Conservation (phyloP, 2,888 invertebrate species). For the Cantharis nigra region DNA sequence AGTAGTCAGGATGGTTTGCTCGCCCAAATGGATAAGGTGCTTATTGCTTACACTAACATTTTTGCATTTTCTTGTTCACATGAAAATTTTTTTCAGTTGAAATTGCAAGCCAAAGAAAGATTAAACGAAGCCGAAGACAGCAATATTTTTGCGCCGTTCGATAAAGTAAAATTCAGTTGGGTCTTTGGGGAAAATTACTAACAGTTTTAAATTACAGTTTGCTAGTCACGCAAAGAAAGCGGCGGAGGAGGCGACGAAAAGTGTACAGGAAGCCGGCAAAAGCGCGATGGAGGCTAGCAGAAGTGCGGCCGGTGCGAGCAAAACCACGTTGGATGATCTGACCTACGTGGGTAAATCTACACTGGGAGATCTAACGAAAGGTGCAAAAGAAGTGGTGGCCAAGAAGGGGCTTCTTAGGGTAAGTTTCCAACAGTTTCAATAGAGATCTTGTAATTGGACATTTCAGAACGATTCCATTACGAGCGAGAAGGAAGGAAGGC, state of each 20-base stretch:
- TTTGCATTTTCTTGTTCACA: neutral
- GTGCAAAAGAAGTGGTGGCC: conserved; percentile 84
- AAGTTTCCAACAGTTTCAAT: conserved; percentile 22
- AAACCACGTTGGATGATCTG: conserved; percentile 85
- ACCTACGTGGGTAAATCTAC: conserved; percentile 90
- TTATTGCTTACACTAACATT: conserved; percentile 8
- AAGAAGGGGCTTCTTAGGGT: conserved; percentile 86
- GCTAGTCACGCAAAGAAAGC: conserved; percentile 89
- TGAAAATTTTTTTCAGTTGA: conserved; percentile 55
- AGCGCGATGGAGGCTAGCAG: conserved; percentile 84
- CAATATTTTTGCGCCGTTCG: conserved; percentile 77
- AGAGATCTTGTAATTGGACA: neutral
- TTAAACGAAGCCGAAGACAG: conserved; percentile 73
- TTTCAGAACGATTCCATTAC: conserved; percentile 50
- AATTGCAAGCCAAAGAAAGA: conserved; percentile 64
- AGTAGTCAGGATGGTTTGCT: conserved; percentile 87
- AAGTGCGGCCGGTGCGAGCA: conserved; percentile 85
- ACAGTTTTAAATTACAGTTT: conserved; percentile 59
- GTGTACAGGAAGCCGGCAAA: conserved; percentile 83
- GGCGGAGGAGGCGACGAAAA: conserved; percentile 79
- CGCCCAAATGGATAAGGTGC: conserved; percentile 89
- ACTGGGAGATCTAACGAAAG: conserved; percentile 87
- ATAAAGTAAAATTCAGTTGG: conserved; percentile 66
- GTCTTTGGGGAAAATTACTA: neutral
- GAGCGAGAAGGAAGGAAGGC: conserved; percentile 52